phyloP scores from a whole-genome alignment of 2,888 invertebrate species.

The Ceraclea dissimilis region DNA sequence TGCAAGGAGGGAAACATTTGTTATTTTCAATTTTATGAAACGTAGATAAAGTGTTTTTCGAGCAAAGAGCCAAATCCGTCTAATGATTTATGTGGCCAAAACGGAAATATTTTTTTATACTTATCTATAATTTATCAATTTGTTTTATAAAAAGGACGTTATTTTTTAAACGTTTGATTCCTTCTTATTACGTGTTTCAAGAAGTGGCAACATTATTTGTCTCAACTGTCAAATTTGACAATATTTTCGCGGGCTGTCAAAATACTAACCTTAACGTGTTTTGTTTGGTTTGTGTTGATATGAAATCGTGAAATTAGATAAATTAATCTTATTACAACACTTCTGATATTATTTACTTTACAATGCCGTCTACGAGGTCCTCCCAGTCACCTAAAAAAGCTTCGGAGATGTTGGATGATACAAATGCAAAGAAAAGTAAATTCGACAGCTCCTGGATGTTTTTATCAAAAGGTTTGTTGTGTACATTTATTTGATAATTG shows the following conservation, averaged over 20 bases:
- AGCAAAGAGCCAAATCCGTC: too few species aligned
- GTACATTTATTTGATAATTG: neutral
- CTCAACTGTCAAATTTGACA: neutral
- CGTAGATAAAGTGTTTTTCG: too few species aligned
- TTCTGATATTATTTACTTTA: neutral
- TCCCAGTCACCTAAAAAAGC: slow-evolving; percentile 5
- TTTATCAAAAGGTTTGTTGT: slow-evolving; percentile 51
- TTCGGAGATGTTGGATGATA: slow-evolving; percentile 5
- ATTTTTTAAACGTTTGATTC: too few species aligned
- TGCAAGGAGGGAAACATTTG: neutral
- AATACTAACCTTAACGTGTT: too few species aligned
- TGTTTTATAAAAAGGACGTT: too few species aligned
- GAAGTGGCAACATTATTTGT: too few species aligned
- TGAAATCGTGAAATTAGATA: too few species aligned
- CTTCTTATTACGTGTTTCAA: too few species aligned
- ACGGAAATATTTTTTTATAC: neutral
- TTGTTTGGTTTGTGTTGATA: too few species aligned
- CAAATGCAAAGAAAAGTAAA: slow-evolving; percentile 39
- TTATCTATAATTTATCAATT: too few species aligned
- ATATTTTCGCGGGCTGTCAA: neutral
- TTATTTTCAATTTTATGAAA: too few species aligned
- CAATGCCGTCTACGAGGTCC: slow-evolving; percentile 15
- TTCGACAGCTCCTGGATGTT: slow-evolving; percentile 63
- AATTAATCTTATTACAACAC: neutral
- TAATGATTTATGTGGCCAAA: too few species aligned